phyloP scores from a whole-genome alignment of 2,113 vertebrate species.

The Phalacrocorax carbo region DNA sequence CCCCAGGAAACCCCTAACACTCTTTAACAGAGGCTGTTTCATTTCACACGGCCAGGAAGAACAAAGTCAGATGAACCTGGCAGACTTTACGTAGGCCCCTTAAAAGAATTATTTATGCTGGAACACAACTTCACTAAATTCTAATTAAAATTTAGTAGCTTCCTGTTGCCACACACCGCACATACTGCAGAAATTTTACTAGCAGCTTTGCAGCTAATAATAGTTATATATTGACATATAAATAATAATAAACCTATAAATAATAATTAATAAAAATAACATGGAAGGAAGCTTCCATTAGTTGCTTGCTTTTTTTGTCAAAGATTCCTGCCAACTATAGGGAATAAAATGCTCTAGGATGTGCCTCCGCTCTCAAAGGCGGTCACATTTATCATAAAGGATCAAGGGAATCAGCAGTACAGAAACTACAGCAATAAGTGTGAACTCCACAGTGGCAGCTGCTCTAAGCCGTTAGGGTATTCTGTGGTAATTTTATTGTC shows the following conservation, averaged over 20 bases:
- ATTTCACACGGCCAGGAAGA: not conserved
- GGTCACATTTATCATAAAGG: not conserved
- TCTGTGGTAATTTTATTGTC: not conserved
- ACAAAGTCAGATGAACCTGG: not conserved
- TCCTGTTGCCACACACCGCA: not conserved
- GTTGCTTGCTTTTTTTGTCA: not conserved
- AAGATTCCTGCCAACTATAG: not conserved
- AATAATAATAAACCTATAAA: no score
- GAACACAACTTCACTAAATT: slow-evolving; percentile 5
- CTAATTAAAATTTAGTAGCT: not conserved
- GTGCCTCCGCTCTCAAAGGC: not conserved
- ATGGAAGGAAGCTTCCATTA: not conserved
- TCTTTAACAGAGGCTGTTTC: not conserved
- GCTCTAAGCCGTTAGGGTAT: not conserved
- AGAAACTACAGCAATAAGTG: not conserved
- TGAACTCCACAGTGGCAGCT: not conserved
- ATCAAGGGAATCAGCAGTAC: not conserved
- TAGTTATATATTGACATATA: no score
- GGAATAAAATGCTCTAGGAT: not conserved
- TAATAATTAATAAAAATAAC: not conserved
- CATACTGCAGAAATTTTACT: not conserved
- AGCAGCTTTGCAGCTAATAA: not conserved
- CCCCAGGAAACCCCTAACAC: not conserved
- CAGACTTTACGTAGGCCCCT: not conserved
- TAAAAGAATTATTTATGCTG: not conserved